Base-by-base conservation (phyloP, 2,888 invertebrate species). In the Chymomyza fuscimana region DNA sequence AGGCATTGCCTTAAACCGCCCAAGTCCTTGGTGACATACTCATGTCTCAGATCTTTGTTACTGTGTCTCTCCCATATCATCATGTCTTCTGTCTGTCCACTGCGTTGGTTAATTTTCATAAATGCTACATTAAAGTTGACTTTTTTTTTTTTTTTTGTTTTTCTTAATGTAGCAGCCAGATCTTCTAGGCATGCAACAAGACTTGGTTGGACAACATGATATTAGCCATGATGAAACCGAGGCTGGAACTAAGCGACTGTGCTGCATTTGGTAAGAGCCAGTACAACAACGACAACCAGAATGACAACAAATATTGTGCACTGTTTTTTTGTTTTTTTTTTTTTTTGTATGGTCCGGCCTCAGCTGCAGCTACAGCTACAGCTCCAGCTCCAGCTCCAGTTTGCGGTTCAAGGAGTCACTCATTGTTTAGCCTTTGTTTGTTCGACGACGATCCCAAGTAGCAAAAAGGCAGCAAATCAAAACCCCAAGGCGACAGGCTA, bases 31-130 rank as follows among this genome's bases (percentile, higher is more conserved):
- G 46, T 73, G 60, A 71, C 71, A 61, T 66, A 58, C 50, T 64
- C 56, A 7, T 40, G 60, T 46, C 7, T 32, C 32, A 9, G 32
- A 32, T 32, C 32, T 32, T 32, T 32, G 32, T 32, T 5, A 5
- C 7, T 32, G 7, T 32, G 1, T 32, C 32, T 32, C 32, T 32
- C 32, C 1, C 32, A 32, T 5, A 32, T 12, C n/a, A 7, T n/a
- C 19, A n/a, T 63, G 25, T 59, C 65, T 40, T 9, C 3, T 15
- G 32, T 9, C 3, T 15, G 32, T 60, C 59, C 59, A 10, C 4
- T 6, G 36, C 36, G 9, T 79, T 74, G 77, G 78, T 82, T 81
- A 79, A 88, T 88, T 88, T 88, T 88, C 88, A 88, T 86, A 88
- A 89, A 88, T 83, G 83, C 80, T 81, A 78, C 86, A 80, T 84